phyloP scores from a whole-genome alignment of 2,888 invertebrate species.

The Eurytoma adleriae region DNA sequence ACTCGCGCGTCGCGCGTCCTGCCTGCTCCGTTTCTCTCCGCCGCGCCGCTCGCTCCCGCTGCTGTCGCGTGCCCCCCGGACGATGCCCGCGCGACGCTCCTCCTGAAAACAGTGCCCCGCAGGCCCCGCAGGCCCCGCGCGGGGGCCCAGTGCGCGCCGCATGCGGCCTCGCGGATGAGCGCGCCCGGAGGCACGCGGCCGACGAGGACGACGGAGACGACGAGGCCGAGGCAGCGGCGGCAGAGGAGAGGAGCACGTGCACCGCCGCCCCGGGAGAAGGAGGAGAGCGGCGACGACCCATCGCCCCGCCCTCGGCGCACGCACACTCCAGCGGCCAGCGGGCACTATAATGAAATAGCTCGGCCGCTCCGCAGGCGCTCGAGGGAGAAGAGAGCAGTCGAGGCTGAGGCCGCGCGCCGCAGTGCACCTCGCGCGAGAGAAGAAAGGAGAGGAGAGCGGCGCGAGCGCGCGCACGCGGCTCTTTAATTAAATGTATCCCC shows the following conservation, averaged over 20 bases:
- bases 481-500: neutral
- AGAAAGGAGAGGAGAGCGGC: neutral
- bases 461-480: neutral
- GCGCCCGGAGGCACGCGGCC: neutral
- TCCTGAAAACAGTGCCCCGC: neutral
- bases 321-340: neutral
- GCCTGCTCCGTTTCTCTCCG: conserved; percentile 29
- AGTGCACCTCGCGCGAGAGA: neutral
- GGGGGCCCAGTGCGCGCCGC: conserved; percentile 3
- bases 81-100: neutral
- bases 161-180: neutral
- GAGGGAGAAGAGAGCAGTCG: neutral
- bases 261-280: neutral
- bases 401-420: neutral
- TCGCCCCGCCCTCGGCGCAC: conserved; percentile 32
- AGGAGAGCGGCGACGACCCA: conserved; percentile 1
- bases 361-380: too few species aligned
- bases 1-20: conserved; percentile 45
- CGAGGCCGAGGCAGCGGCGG: neutral
- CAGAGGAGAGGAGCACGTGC: neutral
- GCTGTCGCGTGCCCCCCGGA: neutral
- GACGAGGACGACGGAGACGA: conserved; percentile 5
- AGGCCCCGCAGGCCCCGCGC: neutral
- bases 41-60: too few species aligned
- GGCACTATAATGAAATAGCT: neutral